A percentile compares a stretch with the other conserved stretches of the same genome.
Evolutionary conservation across 30 jellyfish, hydroid and myxozoan genomes (phyloP).

Genomic region (Hydractinia echinata): DNA sequence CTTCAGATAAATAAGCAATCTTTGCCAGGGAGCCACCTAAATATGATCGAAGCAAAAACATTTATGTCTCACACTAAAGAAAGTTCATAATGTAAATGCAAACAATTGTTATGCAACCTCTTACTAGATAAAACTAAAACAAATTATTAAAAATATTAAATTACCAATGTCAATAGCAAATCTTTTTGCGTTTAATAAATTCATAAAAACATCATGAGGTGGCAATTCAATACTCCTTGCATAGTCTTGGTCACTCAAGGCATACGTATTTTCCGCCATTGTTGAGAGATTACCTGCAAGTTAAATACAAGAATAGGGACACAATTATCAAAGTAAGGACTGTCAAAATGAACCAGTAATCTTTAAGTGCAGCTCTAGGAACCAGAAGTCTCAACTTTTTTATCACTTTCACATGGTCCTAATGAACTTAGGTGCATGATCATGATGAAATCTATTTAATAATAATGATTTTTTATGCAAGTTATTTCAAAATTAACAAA

Average conservation of each 20-base stretch:
- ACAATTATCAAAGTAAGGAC: no score
- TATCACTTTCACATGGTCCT: no score
- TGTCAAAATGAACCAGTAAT: no score
- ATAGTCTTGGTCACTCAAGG: conserved; percentile 19
- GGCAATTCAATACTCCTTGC: conserved; percentile 94
- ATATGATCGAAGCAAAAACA: not conserved
- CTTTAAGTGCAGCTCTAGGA: no score
- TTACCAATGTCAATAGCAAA: conserved; percentile 98
- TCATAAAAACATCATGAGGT: conserved; percentile 66
- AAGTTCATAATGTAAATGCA: not conserved
- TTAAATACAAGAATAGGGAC: no score
- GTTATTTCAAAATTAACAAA: no score
- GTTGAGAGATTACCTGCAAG: no score
- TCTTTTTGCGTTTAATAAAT: conserved; percentile 74
- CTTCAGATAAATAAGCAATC: conserved; percentile 93
- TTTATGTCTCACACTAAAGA: not conserved
- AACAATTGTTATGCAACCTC: no score
- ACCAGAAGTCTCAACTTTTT: no score
- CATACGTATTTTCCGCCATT: not conserved
- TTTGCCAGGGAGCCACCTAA: conserved; percentile 98
- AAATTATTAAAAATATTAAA: not conserved
- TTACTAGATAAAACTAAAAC: not conserved
- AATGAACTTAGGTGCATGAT: no score
- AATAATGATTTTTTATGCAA: no score
- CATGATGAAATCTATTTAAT: no score